A percentile compares a stretch with the other conserved stretches of the same genome.
phyloP scores from a whole-genome alignment of 2,888 invertebrate genomes.

The Luffia ferchaultella region DNA sequence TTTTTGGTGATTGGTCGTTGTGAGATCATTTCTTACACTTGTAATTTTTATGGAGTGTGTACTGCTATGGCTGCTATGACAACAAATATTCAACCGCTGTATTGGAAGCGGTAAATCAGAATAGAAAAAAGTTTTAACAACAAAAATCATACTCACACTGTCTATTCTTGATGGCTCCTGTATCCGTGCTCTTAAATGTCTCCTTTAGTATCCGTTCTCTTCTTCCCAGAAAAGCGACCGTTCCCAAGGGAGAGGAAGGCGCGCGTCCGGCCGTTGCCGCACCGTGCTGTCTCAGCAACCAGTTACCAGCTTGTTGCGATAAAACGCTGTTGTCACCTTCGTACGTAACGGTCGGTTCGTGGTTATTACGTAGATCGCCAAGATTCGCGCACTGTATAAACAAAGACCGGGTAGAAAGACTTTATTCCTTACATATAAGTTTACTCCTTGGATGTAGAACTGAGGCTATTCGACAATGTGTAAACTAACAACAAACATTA shows the following conservation, averaged over 20 bases:
- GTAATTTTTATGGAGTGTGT: too few species aligned
- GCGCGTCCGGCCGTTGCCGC: slow-evolving; percentile 40
- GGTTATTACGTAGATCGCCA: slow-evolving; percentile 84
- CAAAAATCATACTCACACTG: slow-evolving; percentile 38
- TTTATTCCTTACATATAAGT: too few species aligned
- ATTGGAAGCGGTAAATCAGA: too few species aligned
- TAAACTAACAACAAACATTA: too few species aligned
- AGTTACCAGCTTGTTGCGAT: slow-evolving; percentile 89
- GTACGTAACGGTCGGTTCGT: slow-evolving; percentile 91
- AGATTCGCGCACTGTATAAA: slow-evolving; percentile 74
- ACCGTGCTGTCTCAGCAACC: slow-evolving; percentile 76
- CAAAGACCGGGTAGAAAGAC: background rate
- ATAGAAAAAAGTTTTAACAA: too few species aligned
- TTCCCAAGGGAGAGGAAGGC: slow-evolving; percentile 74
- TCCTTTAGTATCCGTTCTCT: slow-evolving; percentile 18
- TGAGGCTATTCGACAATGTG: too few species aligned
- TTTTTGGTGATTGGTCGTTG: too few species aligned
- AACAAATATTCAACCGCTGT: too few species aligned
- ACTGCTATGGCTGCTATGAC: too few species aligned
- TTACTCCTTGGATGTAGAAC: too few species aligned
- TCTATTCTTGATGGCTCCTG: slow-evolving; percentile 30
- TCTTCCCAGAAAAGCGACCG: slow-evolving; percentile 71
- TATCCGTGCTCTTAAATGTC: slow-evolving; percentile 25
- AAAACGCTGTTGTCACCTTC: slow-evolving; percentile 96
- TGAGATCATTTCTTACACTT: too few species aligned